phyloP scores from a whole-genome alignment of 2,797 vertebrate species.

The Pampus argenteus region DNA sequence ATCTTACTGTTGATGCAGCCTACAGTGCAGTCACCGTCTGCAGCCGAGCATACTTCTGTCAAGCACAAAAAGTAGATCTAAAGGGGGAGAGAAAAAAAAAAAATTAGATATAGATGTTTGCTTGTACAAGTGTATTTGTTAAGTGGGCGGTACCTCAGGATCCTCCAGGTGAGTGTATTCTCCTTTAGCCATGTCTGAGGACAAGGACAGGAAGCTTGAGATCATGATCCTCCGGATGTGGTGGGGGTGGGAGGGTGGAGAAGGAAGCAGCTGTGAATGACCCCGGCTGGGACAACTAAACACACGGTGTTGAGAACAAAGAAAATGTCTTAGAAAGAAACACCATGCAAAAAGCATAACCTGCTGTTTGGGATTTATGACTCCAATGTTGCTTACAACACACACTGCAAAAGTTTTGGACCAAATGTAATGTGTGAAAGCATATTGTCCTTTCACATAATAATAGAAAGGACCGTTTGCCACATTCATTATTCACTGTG shows the following conservation, averaged over 20 bases:
- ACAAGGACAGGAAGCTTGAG: constrained; percentile 50
- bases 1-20: constrained; percentile 60
- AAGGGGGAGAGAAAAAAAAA: neutral
- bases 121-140: neutral
- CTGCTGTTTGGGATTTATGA: neutral
- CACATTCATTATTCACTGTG: neutral
- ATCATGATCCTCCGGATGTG: constrained; percentile 54
- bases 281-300: constrained; percentile 48
- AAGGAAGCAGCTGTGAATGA: constrained; percentile 44
- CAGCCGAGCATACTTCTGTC: constrained; percentile 62
- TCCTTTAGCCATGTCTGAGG: constrained; percentile 3
- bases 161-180: constrained; percentile 26
- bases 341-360: neutral
- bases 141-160: constrained; percentile 62
- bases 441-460: too few species aligned
- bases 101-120: too few species aligned
- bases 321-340: neutral
- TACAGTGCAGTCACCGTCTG: constrained; percentile 46
- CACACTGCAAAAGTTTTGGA: neutral
- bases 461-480: too few species aligned
- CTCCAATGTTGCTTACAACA: neutral
- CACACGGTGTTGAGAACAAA: neutral
- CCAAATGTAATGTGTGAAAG: too few species aligned
- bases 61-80: constrained; percentile 73
- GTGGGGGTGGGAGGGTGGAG: constrained; percentile 1